A percentile compares a stretch with the other conserved stretches of the same genome.
Conservation (phyloP, 2,113 vertebrate genomes). For the Puntigrus tetrazona region DNA sequence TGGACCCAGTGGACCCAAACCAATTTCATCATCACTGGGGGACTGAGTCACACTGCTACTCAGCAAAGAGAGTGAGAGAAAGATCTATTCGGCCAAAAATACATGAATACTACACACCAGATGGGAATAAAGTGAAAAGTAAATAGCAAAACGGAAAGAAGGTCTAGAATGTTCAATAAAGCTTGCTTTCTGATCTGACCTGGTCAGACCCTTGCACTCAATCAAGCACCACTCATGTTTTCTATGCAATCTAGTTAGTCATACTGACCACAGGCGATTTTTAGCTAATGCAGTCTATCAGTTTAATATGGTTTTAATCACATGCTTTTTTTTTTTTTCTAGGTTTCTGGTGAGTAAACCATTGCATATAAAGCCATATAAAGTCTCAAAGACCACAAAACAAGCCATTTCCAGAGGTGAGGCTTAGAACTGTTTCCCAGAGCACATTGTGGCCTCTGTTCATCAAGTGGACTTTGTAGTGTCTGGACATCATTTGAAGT, state of each 20-base stretch:
- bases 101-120: neutral
- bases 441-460: constrained; percentile 70
- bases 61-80: neutral
- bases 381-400: constrained; percentile 31
- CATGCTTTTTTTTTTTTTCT: neutral
- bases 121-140: constrained; percentile 6
- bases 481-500: constrained; percentile 54
- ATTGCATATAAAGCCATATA: constrained; percentile 59
- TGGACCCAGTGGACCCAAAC: constrained; percentile 12
- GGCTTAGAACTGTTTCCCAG: constrained; percentile 61
- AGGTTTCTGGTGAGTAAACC: constrained; percentile 46
- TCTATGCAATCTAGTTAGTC: neutral
- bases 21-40: constrained; percentile 28
- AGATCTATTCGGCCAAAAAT: neutral
- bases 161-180: neutral
- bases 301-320: neutral
- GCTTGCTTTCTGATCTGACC: neutral
- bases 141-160: neutral
- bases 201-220: neutral
- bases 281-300: neutral
- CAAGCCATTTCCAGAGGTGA: constrained; percentile 55
- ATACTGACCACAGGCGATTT: neutral
- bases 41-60: constrained; percentile 30
- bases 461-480: constrained; percentile 59
- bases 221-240: neutral